Conservation (phyloP, 30 jellyfish, hydroid and myxozoan genomes). For the Pelagia noctiluca region DNA sequence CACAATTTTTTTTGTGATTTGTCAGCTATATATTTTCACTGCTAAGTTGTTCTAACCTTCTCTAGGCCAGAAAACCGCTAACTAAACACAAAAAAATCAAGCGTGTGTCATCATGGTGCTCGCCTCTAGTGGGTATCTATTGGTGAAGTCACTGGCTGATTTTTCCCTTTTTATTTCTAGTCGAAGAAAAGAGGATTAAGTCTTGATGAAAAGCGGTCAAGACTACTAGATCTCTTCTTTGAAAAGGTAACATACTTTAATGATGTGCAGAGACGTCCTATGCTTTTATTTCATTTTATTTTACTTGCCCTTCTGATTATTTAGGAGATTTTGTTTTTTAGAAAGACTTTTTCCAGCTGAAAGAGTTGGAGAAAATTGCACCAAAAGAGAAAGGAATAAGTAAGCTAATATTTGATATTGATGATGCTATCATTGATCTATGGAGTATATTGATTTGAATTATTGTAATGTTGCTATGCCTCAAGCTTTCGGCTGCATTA, state of each 20-base stretch:
- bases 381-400: slow-evolving; percentile 99
- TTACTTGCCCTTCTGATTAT: neutral
- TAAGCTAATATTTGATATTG: slow-evolving; percentile 20
- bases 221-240: slow-evolving; percentile 85
- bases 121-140: too few relatives aligned
- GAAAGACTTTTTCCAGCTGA: slow-evolving; percentile 98
- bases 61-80: too few relatives aligned
- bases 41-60: too few relatives aligned
- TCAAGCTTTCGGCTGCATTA: too few relatives aligned
- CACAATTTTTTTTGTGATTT: too few relatives aligned
- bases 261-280: neutral
- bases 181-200: slow-evolving; percentile 96
- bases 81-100: too few relatives aligned
- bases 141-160: too few relatives aligned
- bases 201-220: slow-evolving; percentile 93
- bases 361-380: slow-evolving; percentile 97
- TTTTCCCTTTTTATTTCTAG: slow-evolving; percentile 63
- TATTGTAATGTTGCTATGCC: too few relatives aligned
- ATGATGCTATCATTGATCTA: too few relatives aligned
- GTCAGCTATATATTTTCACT: too few relatives aligned
- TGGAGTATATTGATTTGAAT: too few relatives aligned
- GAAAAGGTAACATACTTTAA: slow-evolving; percentile 83
- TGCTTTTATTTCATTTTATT: neutral
- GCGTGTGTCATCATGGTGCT: too few relatives aligned
- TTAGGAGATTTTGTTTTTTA: slow-evolving; percentile 24